Conservation (phyloP, 2,113 vertebrate genomes). For the Circaetus cinerascens region DNA sequence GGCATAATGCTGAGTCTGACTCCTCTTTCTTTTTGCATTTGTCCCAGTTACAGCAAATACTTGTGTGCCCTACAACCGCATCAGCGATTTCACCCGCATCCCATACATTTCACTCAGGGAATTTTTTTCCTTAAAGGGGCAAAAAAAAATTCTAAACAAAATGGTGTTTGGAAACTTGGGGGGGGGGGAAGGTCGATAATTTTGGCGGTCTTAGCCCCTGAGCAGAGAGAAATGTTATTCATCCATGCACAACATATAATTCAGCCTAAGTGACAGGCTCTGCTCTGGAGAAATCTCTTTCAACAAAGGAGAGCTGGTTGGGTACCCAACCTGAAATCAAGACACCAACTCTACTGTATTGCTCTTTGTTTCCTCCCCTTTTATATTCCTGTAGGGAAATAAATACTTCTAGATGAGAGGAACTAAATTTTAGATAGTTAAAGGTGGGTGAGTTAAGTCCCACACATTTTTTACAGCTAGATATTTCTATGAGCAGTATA, state of each 20-base stretch:
- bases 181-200: neutral
- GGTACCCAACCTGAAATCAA: neutral
- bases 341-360: neutral
- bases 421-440: neutral
- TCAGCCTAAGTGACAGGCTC: slow-evolving; percentile 65
- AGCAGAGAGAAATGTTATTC: slow-evolving; percentile 61
- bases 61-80: neutral
- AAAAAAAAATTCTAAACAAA: slow-evolving; percentile 14
- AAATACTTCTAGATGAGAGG: neutral
- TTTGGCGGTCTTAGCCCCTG: slow-evolving; percentile 44
- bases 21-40: neutral
- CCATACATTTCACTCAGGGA: neutral
- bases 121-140: neutral
- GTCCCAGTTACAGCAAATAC: neutral
- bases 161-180: slow-evolving; percentile 25
- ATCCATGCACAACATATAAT: slow-evolving; percentile 61
- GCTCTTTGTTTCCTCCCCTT: neutral
- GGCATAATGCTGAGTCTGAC: neutral
- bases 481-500: neutral
- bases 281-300: neutral
- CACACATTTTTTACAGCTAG: neutral
- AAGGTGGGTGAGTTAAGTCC: neutral
- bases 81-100: neutral
- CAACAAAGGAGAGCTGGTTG: neutral
- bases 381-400: neutral